Evolutionary conservation across 2,888 invertebrate species (phyloP).

Genomic region (Agriopis aurantiaria): DNA sequence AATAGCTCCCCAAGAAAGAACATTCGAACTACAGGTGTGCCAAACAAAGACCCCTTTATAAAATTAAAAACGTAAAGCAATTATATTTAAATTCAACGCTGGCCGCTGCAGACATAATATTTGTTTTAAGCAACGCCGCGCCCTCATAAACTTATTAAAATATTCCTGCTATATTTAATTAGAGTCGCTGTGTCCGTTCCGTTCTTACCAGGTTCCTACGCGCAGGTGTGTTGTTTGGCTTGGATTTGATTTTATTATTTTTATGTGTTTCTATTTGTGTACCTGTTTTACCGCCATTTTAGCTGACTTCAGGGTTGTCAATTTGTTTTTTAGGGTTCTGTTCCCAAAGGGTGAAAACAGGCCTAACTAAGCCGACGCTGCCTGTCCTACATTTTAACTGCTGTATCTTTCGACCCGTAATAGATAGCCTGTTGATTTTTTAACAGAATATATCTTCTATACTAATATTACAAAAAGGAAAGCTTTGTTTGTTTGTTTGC

Average conservation of each 20-base stretch:
- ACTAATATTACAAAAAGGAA: too few species aligned
- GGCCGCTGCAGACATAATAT: conserved; percentile 78
- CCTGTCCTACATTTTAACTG: too few species aligned
- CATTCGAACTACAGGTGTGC: conserved; percentile 32
- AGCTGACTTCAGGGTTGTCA: too few species aligned
- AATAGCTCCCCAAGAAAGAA: conserved; percentile 54
- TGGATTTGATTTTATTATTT: conserved; percentile 47
- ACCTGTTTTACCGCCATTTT: not conserved
- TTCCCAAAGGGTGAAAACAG: too few species aligned
- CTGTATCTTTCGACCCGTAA: too few species aligned
- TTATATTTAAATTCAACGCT: conserved; percentile 84
- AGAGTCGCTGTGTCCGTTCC: conserved; percentile 69
- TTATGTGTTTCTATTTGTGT: not conserved
- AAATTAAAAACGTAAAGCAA: conserved; percentile 84
- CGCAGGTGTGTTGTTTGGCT: conserved; percentile 69
- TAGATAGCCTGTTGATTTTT: too few species aligned
- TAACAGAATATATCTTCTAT: too few species aligned
- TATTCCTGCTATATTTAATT: conserved; percentile 85
- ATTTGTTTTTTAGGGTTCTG: too few species aligned
- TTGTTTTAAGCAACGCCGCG: conserved; percentile 76
- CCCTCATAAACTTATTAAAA: conserved; percentile 85
- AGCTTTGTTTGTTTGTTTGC: too few species aligned
- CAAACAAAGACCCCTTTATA: conserved; percentile 75
- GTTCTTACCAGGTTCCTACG: conserved; percentile 71
- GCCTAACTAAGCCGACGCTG: too few species aligned